Conservation (phyloP, 1,140 invertebrate species). For the Apis florea region DNA sequence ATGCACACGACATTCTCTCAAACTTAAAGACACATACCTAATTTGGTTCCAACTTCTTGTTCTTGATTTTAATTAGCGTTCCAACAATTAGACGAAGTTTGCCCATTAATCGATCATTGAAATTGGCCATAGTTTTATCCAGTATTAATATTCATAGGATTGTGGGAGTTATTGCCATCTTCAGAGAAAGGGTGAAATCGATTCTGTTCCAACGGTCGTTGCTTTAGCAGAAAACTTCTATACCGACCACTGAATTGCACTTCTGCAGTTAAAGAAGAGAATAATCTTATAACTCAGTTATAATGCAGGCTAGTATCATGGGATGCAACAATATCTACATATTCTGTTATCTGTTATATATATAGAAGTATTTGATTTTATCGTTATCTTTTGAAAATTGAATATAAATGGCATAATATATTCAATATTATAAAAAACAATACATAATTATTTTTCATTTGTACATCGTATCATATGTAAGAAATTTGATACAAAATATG, state of each 20-base stretch:
- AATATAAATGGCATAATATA: neutral
- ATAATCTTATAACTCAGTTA: neutral
- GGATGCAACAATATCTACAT: neutral
- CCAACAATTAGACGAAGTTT: constrained; percentile 50
- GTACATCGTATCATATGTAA: neutral
- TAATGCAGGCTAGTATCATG: neutral
- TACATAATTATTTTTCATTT: no score
- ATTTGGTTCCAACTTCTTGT: constrained; percentile 27
- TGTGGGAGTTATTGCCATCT: constrained; percentile 44
- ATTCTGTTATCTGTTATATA: neutral
- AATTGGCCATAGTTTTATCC: constrained; percentile 35
- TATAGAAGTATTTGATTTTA: no score
- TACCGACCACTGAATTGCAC: constrained; percentile 48
- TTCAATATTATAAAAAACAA: neutral
- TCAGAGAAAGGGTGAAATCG: constrained; percentile 12
- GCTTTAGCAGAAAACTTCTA: constrained; percentile 40
- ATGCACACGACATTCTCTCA: constrained; percentile 1
- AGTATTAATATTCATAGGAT: constrained; percentile 8
- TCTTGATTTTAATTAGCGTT: constrained; percentile 50
- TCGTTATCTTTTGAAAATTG: no score
- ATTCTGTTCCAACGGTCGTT: neutral
- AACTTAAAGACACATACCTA: constrained; percentile 22
- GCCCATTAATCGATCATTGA: constrained; percentile 48
- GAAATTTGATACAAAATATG: neutral
- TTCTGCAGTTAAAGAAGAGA: constrained; percentile 12